These are phyloP conservation scores for Paramormyrops hopkinsi DNA, from an alignment of 2,797 vertebrate species.

Conservation along the genomic window DNA sequence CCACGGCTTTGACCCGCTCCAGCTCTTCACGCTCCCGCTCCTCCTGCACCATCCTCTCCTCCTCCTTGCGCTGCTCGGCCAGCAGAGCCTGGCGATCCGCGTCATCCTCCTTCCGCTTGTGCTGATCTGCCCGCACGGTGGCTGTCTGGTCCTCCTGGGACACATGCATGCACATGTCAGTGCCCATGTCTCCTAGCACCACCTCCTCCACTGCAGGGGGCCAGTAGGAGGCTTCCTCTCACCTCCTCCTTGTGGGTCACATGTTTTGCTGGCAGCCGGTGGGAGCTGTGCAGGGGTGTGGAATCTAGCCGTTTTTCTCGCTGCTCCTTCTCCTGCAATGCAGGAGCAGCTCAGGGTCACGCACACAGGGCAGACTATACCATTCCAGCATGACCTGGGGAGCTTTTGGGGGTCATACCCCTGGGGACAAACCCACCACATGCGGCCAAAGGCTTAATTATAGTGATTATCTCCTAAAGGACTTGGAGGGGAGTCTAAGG, in stretches of 20 bases:
- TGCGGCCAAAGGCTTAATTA: not conserved
- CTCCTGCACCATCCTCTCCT: conserved; percentile 82
- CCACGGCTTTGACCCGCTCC: conserved; percentile 86
- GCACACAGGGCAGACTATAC: not conserved
- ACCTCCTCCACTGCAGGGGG: too few relatives aligned
- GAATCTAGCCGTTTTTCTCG: conserved; percentile 72
- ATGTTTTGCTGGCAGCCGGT: conserved; percentile 63
- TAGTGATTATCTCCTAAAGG: not conserved
- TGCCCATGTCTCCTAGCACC: not conserved
- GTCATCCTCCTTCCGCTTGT: conserved; percentile 78
- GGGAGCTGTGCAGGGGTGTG: conserved; percentile 62
- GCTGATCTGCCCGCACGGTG: conserved; percentile 64
- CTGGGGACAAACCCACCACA: not conserved
- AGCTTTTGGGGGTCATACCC: not conserved
- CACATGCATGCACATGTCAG: conserved; percentile 15
- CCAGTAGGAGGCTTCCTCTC: not conserved
- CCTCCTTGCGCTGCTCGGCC: conserved; percentile 85
- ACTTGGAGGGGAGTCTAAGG: not conserved
- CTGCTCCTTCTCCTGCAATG: conserved; percentile 72
- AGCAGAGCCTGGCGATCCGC: conserved; percentile 82
- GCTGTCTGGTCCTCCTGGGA: conserved; percentile 62
- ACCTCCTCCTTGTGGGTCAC: conserved; percentile 67
- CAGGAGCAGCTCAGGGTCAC: not conserved
- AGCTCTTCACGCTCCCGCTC: conserved; percentile 81
- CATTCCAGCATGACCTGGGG: not conserved